phyloP scores from a whole-genome alignment of 2,797 vertebrate species.

The Tiaroga cobitis region DNA sequence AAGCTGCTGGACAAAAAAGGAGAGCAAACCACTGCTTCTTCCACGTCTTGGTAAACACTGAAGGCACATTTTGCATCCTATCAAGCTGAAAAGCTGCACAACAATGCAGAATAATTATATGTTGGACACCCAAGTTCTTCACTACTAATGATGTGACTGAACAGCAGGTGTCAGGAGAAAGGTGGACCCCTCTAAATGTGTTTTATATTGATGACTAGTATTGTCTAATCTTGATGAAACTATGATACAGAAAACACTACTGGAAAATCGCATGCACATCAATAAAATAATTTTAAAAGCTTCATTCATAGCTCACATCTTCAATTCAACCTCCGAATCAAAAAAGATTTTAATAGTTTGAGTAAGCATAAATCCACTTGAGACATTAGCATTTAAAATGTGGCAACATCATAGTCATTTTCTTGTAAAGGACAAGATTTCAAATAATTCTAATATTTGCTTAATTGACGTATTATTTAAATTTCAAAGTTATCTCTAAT shows the following conservation, averaged over 20 bases:
- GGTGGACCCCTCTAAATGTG: not conserved
- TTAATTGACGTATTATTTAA: not conserved
- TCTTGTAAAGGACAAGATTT: not conserved
- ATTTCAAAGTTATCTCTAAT: not conserved
- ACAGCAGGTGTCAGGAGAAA: not conserved
- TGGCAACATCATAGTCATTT: not conserved
- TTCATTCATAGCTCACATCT: not conserved
- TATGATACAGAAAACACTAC: not conserved
- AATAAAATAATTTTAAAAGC: not conserved
- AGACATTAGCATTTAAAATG: not conserved
- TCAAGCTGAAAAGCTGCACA: not conserved
- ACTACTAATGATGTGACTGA: not conserved
- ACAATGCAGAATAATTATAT: not conserved
- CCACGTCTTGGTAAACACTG: not conserved
- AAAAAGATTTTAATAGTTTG: not conserved
- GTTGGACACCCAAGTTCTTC: not conserved
- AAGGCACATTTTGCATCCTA: not conserved
- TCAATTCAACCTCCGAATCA: not conserved
- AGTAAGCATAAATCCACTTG: not conserved
- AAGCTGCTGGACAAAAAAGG: constrained; percentile 25
- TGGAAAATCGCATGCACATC: not conserved
- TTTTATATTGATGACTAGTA: not conserved
- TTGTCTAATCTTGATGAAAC: not conserved
- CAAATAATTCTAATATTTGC: not conserved
- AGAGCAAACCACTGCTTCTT: not conserved